Base-by-base conservation (phyloP, 2,888 invertebrate species). In the Polyploca ridens region DNA sequence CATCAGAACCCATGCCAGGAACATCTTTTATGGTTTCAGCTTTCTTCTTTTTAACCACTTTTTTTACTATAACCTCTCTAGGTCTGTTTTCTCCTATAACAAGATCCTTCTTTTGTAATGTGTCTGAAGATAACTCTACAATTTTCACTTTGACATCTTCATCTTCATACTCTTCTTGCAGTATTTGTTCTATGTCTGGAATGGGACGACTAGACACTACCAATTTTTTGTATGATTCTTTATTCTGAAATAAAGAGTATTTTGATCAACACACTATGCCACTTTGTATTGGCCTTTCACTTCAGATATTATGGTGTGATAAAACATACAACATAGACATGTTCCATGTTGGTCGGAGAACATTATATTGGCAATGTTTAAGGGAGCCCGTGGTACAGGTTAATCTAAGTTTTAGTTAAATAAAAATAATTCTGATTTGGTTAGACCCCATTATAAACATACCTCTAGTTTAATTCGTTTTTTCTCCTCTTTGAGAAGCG, bases 71-170 rank as follows among this genome's bases (percentile, higher is more conserved):
- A n/a, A 66, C 74, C 73, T 86, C 85, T 73, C 84, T 88, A 41
- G 95, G 94, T 79, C 91, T 94, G 84, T 97, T 97, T 65, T 95
- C 94, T 10, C 97, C 97, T 68, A 97, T 96, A 85, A 96, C 96
- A 78, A 96, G 95, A 75, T 96, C 95, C 79, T 95, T 95, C 66
- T 96, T 95, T n/a, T 96, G 96, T 58, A 97, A 89, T 63, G 96
- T 96, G 67, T 95, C 95, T 54, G 96, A 91, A 19, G 97, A 96
- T 10, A 98, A 87, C 83, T 97, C 97, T 0, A 96, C 95, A 67
- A 98, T 96, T 92, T 96, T 97, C 0, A 98, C 97, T 72, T 96
- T 96, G 0, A 97, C 97, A 83, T 96, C 96, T 54, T 96, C 96
- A 76, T 97, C 96, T 86, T 97, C 96, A 87, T 96, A 97, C 78